Evolutionary conservation across 2,797 vertebrate genomes (phyloP).

Genomic region (Sebastes vulpes): DNA sequence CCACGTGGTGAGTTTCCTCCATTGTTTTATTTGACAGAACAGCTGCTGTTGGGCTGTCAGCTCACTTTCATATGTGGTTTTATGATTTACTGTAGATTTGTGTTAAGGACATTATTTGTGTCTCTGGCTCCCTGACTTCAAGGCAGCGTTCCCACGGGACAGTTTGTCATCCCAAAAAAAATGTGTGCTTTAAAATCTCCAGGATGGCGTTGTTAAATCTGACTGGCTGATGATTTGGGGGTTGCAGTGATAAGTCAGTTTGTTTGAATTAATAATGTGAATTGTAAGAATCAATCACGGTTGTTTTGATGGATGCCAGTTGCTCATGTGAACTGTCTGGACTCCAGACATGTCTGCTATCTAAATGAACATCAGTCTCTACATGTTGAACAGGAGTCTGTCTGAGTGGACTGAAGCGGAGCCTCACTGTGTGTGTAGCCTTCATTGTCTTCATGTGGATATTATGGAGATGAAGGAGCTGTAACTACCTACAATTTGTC

Average conservation of each 20-base stretch:
- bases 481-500: neutral
- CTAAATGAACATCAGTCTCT: constrained; percentile 9
- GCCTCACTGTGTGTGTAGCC: neutral
- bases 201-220: neutral
- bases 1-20: constrained; percentile 19
- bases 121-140: neutral
- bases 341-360: neutral
- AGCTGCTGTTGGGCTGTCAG: constrained; percentile 34
- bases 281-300: neutral
- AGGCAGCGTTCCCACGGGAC: neutral
- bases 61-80: constrained; percentile 44
- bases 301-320: constrained; percentile 26
- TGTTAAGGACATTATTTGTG: neutral
- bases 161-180: neutral
- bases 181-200: neutral
- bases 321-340: neutral
- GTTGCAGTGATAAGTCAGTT: neutral
- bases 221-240: neutral
- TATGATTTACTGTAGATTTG: constrained; percentile 11
- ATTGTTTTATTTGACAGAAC: constrained; percentile 27
- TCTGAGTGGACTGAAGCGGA: neutral
- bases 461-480: neutral
- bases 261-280: neutral
- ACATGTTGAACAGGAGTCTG: neutral
- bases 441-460: neutral